phyloP scores from a whole-genome alignment of 1,140 invertebrate genomes.

The Platorchestia sp. region DNA sequence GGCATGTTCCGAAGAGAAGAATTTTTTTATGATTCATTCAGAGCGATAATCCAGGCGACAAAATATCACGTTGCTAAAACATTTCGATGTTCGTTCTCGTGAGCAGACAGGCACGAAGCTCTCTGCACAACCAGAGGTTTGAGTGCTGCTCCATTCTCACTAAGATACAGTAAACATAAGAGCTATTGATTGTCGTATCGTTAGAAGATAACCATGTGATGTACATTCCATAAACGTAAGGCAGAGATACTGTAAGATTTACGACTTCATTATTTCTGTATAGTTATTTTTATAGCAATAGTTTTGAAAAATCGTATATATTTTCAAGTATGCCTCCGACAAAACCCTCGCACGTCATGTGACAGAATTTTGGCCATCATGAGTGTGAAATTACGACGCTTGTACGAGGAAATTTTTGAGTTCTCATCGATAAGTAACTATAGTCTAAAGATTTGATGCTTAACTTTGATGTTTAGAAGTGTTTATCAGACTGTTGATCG shows the following conservation, averaged over 20 bases:
- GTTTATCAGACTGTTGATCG: background rate
- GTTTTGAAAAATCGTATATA: background rate
- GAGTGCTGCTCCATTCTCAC: background rate
- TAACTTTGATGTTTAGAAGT: background rate
- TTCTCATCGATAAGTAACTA: background rate
- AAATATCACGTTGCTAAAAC: background rate
- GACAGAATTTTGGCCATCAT: background rate
- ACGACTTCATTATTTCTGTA: background rate
- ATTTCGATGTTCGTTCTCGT: background rate
- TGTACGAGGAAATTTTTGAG: background rate
- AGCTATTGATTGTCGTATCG: background rate
- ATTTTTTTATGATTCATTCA: background rate
- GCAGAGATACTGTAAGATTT: background rate
- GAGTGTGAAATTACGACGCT: background rate
- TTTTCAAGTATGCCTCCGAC: background rate
- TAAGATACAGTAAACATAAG: background rate
- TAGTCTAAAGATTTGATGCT: background rate
- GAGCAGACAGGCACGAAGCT: background rate
- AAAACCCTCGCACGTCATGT: background rate
- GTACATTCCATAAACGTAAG: background rate
- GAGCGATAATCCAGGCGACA: background rate
- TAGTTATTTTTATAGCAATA: background rate
- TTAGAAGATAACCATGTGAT: background rate
- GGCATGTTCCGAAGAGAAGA: background rate
- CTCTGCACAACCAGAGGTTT: background rate